Percentiles rank a stretch among this genome's conserved stretches.
phyloP scores from a whole-genome alignment of 1,140 invertebrate genomes.

The Drosophila nigromelanica region DNA sequence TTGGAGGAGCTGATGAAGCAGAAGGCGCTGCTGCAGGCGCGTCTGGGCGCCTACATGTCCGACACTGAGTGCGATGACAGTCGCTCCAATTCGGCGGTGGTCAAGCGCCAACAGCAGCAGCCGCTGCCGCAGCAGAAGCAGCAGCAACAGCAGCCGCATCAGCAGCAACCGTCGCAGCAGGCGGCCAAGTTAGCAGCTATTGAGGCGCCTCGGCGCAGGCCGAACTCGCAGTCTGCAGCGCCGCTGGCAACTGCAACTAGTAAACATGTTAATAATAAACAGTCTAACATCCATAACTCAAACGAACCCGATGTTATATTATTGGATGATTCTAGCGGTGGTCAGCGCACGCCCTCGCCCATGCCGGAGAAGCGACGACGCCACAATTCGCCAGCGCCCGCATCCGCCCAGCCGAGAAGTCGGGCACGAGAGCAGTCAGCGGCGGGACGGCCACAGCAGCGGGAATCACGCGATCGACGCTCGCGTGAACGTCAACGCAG shows the following conservation, averaged over 20 bases:
- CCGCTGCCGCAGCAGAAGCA: background rate
- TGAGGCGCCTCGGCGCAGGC: conserved; percentile 41
- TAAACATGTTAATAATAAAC: conserved; percentile 83
- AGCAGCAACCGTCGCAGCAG: conserved; percentile 5
- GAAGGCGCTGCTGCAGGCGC: conserved; percentile 89
- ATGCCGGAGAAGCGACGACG: conserved; percentile 60
- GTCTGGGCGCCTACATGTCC: conserved; percentile 86
- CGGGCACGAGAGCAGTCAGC: conserved; percentile 42
- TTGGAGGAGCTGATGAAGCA: conserved; percentile 94
- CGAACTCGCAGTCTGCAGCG: conserved; percentile 61
- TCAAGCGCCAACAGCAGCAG: conserved; percentile 22
- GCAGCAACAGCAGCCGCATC: conserved; percentile 8
- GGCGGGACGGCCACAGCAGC: conserved; percentile 27
- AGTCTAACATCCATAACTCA: conserved; percentile 80
- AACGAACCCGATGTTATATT: conserved; percentile 84
- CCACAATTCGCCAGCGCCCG: conserved; percentile 42
- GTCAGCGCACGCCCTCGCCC: conserved; percentile 71
- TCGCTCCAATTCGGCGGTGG: conserved; percentile 42
- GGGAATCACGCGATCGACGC: conserved; percentile 41
- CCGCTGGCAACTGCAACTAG: conserved; percentile 73
- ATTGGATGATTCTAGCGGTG: conserved; percentile 84
- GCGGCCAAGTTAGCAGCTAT: conserved; percentile 15
- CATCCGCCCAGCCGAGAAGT: conserved; percentile 29
- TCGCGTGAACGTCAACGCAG: conserved; percentile 51
- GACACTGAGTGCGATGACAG: conserved; percentile 83